phyloP scores from a whole-genome alignment of 2,888 invertebrate species.

The Lasioglossum morio region DNA sequence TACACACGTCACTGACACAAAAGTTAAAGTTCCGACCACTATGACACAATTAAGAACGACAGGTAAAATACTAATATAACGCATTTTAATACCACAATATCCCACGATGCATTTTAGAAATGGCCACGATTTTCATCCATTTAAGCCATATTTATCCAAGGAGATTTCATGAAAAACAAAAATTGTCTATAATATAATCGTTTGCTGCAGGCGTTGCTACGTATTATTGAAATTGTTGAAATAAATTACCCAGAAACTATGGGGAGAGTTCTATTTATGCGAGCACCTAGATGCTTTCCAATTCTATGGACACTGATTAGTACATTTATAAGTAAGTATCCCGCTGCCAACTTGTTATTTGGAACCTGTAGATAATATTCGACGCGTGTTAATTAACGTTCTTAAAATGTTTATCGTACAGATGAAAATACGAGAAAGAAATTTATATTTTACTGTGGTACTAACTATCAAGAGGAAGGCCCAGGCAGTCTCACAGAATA shows the following conservation, averaged over 20 bases:
- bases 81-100: background rate
- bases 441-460: constrained; percentile 96
- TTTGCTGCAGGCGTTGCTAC: constrained; percentile 86
- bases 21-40: background rate
- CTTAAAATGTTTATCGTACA: constrained; percentile 77
- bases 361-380: background rate
- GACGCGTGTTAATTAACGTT: background rate
- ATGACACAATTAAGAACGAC: background rate
- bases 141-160: background rate
- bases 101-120: background rate
- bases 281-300: constrained; percentile 97
- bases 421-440: constrained; percentile 97
- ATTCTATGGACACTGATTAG: constrained; percentile 98
- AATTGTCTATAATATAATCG: constrained; percentile 16
- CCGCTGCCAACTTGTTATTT: background rate
- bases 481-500: constrained; percentile 94
- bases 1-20: background rate
- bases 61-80: constrained; percentile 4
- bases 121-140: background rate
- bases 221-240: constrained; percentile 93
- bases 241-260: constrained; percentile 98
- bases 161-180: constrained; percentile 14
- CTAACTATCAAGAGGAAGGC: constrained; percentile 91
- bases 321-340: constrained; percentile 92
- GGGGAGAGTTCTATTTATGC: constrained; percentile 94